Evolutionary conservation across 1,140 invertebrate genomes (phyloP), one percentile per base, ranked within the genome.

Genomic region (Ostrea edulis): DNA sequence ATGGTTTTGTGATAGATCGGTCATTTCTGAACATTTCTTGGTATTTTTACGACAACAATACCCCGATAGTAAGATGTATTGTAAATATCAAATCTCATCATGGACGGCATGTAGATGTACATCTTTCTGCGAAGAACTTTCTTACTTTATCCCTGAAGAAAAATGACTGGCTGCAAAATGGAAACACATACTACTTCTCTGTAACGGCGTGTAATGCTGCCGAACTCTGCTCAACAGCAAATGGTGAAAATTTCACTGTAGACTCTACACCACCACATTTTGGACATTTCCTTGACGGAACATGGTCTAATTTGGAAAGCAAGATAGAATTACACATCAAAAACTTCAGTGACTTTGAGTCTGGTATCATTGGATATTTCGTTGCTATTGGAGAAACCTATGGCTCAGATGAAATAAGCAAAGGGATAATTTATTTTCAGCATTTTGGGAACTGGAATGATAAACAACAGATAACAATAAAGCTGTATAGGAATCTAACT

Each of bases 181-280:
- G 92, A 7, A 90, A 92, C 62, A 62, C 22, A 4, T 92, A 93
- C 77, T 86, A 81, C 71, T 86, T 87, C 8, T 25, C 55, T 14
- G 90, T 93, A 25, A 90, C 90, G 0, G 90, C 89, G 8, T 93
- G 92, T 84, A 93, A 93, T 68, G 87, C 86, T 25, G 92, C 92
- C 7, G 89, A 82, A 25, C 86, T 92, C 12, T 93, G 92, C 87
- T 54, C 87, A 8, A 82, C 86, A 44, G 71, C 82, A 44, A n/a
- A 71, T 11, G 88, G 86, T 54, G 82, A 87, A 17, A 35, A 52
- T 17, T n/a, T 92, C 14, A 22, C 90, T 14, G 86, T 92, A 17
- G 92, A 93, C 82, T 87, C 85, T 35, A 90, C 90, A 0, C 88
- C 90, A 22, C 92, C 92, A n/a, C 88, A 89, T 35, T 55, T 88